These are phyloP conservation scores for Mechanitis mazaeus DNA, from an alignment of 2,888 invertebrate genomes.

Conservation along the genomic window DNA sequence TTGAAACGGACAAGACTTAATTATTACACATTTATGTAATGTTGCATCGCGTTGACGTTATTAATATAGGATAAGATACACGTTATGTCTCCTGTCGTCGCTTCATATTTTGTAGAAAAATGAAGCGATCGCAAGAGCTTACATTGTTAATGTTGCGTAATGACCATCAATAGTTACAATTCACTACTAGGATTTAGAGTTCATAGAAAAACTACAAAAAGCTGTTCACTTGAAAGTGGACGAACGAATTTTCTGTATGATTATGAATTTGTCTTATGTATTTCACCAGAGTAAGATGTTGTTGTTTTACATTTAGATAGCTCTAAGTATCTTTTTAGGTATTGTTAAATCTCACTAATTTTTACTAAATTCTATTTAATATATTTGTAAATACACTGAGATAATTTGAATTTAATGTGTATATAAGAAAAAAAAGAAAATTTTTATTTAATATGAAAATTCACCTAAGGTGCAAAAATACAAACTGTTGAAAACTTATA, in stretches of 20 bases:
- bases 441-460: slow-evolving; percentile 71
- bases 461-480: slow-evolving; percentile 75
- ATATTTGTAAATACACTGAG: slow-evolving; percentile 78
- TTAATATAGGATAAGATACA: slow-evolving; percentile 61
- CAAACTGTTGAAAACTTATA: slow-evolving; percentile 72
- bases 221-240: slow-evolving; percentile 55
- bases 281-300: slow-evolving; percentile 71
- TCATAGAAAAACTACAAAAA: slow-evolving; percentile 34
- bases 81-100: slow-evolving; percentile 14
- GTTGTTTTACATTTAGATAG: slow-evolving; percentile 71
- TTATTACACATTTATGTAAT: slow-evolving; percentile 71
- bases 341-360: slow-evolving; percentile 77
- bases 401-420: slow-evolving; percentile 76
- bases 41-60: slow-evolving; percentile 69
- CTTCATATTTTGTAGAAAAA: slow-evolving; percentile 1
- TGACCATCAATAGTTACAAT: slow-evolving; percentile 37
- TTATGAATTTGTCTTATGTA: slow-evolving; percentile 59
- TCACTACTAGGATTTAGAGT: slow-evolving; percentile 42
- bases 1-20: slow-evolving; percentile 76
- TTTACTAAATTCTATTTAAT: slow-evolving; percentile 77
- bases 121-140: slow-evolving; percentile 25
- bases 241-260: slow-evolving; percentile 60
- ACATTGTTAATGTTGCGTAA: slow-evolving; percentile 46
- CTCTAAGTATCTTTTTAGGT: slow-evolving; percentile 57
- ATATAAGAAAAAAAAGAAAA: slow-evolving; percentile 69